These are phyloP conservation scores for Pygocentrus nattereri DNA, from an alignment of 2,797 vertebrate species.

Conservation along the genomic window DNA sequence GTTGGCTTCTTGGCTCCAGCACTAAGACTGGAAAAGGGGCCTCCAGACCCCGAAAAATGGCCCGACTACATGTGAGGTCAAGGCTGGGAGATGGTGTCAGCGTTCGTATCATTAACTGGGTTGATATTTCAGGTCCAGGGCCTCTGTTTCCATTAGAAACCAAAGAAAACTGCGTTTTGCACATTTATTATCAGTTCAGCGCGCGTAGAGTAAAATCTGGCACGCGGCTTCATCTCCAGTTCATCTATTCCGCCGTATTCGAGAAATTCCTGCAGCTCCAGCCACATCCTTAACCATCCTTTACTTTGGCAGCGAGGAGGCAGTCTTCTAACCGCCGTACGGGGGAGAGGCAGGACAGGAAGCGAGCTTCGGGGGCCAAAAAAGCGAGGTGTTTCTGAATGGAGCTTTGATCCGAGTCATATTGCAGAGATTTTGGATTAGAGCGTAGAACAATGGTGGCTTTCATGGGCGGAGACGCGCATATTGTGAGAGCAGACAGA, in stretches of 20 bases:
- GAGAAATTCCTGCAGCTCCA: conserved; percentile 19
- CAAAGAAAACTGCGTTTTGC: conserved; percentile 15
- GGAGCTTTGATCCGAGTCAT: conserved; percentile 77
- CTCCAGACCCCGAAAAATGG: too few relatives aligned
- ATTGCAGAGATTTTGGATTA: conserved; percentile 79
- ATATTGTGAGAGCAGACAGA: conserved; percentile 76
- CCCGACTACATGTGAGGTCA: too few relatives aligned
- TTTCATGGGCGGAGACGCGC: conserved; percentile 77
- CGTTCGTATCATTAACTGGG: too few relatives aligned
- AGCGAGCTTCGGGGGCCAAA: conserved; percentile 19
- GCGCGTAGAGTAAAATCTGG: not conserved
- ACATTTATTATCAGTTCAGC: not conserved
- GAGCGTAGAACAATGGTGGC: conserved; percentile 74
- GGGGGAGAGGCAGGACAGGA: conserved; percentile 38
- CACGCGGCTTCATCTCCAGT: not conserved
- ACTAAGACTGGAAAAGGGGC: too few relatives aligned
- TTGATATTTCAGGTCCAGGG: too few relatives aligned
- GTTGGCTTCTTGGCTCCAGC: too few relatives aligned
- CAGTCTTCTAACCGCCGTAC: conserved; percentile 45
- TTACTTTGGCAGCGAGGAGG: conserved; percentile 51
- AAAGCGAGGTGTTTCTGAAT: conserved; percentile 44
- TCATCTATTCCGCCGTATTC: not conserved
- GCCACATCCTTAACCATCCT: conserved; percentile 48
- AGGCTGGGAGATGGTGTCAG: too few relatives aligned
- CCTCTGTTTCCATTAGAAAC: not conserved